These are phyloP conservation scores for Lepidurus packardi DNA, from an alignment of 1,140 invertebrate genomes.

Conservation along the genomic window DNA sequence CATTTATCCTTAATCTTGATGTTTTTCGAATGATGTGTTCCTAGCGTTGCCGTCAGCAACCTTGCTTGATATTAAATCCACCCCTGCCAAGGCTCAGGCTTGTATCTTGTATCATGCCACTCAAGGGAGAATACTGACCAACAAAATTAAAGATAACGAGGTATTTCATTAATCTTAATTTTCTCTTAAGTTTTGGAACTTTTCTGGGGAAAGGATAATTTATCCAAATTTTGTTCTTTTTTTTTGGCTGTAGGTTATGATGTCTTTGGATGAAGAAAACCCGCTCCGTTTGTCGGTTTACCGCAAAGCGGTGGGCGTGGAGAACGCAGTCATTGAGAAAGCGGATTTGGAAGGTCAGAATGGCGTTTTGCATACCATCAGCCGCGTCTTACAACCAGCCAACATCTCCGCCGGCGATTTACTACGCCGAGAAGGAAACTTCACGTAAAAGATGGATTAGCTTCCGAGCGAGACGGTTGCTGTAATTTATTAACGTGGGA, in stretches of 20 bases:
- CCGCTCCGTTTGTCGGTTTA: slow-evolving; percentile 47
- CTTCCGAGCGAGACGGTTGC: no score
- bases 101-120: slow-evolving; percentile 46
- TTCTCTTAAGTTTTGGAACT: slow-evolving; percentile 22
- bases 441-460: slow-evolving; percentile 41
- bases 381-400: slow-evolving; percentile 49
- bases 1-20: slow-evolving; percentile 18
- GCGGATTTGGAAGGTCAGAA: slow-evolving; percentile 50
- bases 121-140: slow-evolving; percentile 43
- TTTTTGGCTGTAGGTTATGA: slow-evolving; percentile 40
- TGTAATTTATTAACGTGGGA: not conserved
- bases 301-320: slow-evolving; percentile 46
- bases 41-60: slow-evolving; percentile 43
- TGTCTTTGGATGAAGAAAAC: slow-evolving; percentile 46
- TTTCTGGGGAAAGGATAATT: slow-evolving; percentile 7
- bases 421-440: slow-evolving; percentile 44
- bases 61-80: slow-evolving; percentile 42
- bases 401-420: slow-evolving; percentile 47
- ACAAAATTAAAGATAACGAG: slow-evolving; percentile 46
- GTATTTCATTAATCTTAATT: slow-evolving; percentile 35
- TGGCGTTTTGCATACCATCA: slow-evolving; percentile 53
- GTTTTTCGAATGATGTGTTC: not conserved
- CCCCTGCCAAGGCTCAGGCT: slow-evolving; percentile 43
- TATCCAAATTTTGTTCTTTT: slow-evolving; percentile 20
- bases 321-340: slow-evolving; percentile 47